Conservation (phyloP, 2,888 invertebrate species). For the Parnassius mnemosyne region DNA sequence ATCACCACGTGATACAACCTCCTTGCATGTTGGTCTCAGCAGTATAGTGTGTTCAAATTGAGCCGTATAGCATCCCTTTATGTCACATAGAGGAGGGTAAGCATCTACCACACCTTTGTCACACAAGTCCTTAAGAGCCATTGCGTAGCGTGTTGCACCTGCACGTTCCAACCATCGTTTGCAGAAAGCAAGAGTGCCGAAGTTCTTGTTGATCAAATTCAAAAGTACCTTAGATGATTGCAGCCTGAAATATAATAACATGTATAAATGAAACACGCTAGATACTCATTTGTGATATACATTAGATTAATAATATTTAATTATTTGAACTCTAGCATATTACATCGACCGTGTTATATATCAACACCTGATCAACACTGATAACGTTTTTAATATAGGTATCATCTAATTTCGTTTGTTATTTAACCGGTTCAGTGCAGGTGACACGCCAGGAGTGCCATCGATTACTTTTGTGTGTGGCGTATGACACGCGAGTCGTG, state of each 20-base stretch:
- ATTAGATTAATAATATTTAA: no score
- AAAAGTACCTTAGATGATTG: constrained; percentile 96
- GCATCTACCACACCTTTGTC: constrained; percentile 99
- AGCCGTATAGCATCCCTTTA: constrained; percentile 98
- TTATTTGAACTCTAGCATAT: no score
- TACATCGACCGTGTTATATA: no score
- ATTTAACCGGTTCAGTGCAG: no score
- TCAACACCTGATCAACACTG: no score
- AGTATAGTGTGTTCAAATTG: constrained; percentile 99
- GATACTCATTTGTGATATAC: no score
- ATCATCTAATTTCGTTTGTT: no score
- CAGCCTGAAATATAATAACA: constrained; percentile 78
- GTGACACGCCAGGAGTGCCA: no score
- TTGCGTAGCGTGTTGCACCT: constrained; percentile 98
- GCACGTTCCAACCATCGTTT: constrained; percentile 99
- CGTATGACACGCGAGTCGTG: no score
- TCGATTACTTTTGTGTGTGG: no score
- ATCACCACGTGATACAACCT: constrained; percentile 97
- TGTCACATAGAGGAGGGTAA: constrained; percentile 98
- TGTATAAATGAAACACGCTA: not conserved
- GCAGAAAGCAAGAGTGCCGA: constrained; percentile 98
- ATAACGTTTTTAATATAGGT: no score
- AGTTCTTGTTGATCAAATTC: constrained; percentile 96
- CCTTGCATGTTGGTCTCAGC: constrained; percentile 98
- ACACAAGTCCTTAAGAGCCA: constrained; percentile 98